phyloP scores from a whole-genome alignment of 53 echinoderm and acorn worm genomes.

The Zoroaster sp. region DNA sequence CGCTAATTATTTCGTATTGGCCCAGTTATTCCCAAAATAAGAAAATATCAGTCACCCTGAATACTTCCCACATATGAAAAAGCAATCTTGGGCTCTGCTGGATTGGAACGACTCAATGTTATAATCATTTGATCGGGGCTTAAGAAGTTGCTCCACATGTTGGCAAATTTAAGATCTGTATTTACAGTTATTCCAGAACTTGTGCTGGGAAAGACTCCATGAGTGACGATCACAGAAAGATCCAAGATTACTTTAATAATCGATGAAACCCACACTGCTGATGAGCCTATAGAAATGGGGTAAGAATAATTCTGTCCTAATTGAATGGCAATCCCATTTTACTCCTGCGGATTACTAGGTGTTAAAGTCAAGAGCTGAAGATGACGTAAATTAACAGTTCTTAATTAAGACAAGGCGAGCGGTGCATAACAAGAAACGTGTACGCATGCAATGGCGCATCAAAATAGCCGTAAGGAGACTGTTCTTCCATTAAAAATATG shows the following conservation, averaged over 20 bases:
- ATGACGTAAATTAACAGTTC: background rate
- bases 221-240: background rate
- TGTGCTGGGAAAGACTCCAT: background rate
- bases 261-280: background rate
- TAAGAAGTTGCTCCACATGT: too few relatives aligned
- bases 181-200: background rate
- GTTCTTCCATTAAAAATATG: too few relatives aligned
- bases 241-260: background rate
- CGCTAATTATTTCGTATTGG: slow-evolving; percentile 39
- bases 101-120: background rate
- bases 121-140: slow-evolving; percentile 13
- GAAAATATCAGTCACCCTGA: slow-evolving; percentile 48
- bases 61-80: slow-evolving; percentile 14
- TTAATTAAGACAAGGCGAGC: background rate
- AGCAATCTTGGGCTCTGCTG: background rate
- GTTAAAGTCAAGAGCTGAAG: background rate
- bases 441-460: background rate
- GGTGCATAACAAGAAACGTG: background rate
- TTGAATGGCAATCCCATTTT: background rate
- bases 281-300: background rate
- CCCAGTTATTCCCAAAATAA: slow-evolving; percentile 14
- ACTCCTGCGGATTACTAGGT: background rate
- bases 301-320: background rate
- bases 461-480: too few relatives aligned
- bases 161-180: too few relatives aligned